Evolutionary conservation across 2,113 vertebrate species (phyloP).

Genomic region (Taxidea taxus): DNA sequence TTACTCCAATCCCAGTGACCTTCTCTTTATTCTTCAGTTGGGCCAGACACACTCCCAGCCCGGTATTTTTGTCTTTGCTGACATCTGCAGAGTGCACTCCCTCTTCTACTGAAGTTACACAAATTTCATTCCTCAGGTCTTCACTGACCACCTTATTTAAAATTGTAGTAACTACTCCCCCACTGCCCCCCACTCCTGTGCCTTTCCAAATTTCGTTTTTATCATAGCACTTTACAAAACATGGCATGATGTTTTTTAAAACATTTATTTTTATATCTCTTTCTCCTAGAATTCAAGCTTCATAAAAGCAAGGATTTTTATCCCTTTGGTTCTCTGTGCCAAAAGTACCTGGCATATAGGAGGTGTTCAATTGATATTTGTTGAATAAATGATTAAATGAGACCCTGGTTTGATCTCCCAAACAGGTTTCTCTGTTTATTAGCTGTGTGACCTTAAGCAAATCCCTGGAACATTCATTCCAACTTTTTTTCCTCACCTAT

Average conservation of each 20-base stretch:
- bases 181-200: background rate
- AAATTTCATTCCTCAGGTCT: background rate
- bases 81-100: background rate
- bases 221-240: background rate
- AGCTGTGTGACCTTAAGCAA: background rate
- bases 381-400: background rate
- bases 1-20: background rate
- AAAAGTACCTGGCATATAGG: background rate
- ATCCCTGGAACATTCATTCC: background rate
- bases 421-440: background rate
- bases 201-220: background rate
- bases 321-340: background rate
- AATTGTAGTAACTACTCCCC: background rate
- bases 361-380: background rate
- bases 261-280: background rate
- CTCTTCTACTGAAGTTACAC: background rate
- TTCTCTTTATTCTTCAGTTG: background rate
- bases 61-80: background rate
- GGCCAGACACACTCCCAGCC: background rate
- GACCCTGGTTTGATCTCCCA: background rate
- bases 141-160: background rate
- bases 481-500: background rate
- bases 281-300: background rate
- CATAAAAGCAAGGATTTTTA: background rate
- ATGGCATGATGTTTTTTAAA: background rate